Evolutionary conservation across 2,888 invertebrate species (phyloP).

Genomic region (Lochmaea crataegi): DNA sequence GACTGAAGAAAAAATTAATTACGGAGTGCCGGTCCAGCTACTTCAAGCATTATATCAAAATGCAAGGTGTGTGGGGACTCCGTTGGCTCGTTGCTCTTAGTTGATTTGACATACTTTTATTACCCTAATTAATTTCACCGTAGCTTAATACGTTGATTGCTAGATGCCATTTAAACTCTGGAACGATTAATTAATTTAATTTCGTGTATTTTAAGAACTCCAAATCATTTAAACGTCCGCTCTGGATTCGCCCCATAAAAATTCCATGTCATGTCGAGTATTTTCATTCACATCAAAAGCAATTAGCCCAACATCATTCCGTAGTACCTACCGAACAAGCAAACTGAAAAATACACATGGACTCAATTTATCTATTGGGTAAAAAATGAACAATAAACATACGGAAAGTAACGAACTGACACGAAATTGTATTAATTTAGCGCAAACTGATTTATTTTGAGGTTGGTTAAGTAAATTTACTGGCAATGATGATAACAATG

Average conservation of each 20-base stretch:
- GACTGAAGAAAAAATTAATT: too few species aligned
- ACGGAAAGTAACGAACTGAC: background rate
- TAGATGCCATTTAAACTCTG: too few species aligned
- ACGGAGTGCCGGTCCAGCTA: too few species aligned
- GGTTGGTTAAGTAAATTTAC: background rate
- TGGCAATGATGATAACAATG: slow-evolving; percentile 8
- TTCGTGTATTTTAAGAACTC: too few species aligned
- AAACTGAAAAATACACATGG: slow-evolving; percentile 17
- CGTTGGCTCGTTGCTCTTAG: too few species aligned
- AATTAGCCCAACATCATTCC: slow-evolving; percentile 18
- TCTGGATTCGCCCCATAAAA: slow-evolving; percentile 10
- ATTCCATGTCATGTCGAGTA: slow-evolving; percentile 12
- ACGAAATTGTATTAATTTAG: background rate
- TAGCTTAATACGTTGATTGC: too few species aligned
- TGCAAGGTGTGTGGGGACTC: too few species aligned
- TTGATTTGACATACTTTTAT: too few species aligned
- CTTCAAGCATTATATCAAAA: too few species aligned
- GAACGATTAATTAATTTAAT: too few species aligned
- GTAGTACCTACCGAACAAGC: slow-evolving; percentile 10
- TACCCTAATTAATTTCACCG: too few species aligned
- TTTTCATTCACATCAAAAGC: slow-evolving; percentile 17
- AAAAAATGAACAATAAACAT: background rate
- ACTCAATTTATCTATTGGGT: slow-evolving; percentile 15
- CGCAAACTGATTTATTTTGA: slow-evolving; percentile 6
- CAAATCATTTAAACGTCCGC: background rate